Percentiles rank a stretch among this genome's conserved stretches.
Evolutionary conservation across 2,888 invertebrate genomes (phyloP).

Genomic region (Dynastes grantii): DNA sequence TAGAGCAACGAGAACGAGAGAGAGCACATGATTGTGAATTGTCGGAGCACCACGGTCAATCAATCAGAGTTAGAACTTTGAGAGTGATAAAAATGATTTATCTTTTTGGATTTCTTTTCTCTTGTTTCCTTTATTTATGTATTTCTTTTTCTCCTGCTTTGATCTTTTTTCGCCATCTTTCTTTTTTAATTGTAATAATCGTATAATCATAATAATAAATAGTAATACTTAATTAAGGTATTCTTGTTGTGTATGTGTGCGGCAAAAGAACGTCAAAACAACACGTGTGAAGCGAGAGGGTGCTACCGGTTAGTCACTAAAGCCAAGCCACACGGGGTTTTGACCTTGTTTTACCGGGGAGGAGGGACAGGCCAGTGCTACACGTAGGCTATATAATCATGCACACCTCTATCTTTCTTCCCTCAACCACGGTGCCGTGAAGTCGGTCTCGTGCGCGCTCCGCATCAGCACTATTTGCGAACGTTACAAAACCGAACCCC

Average conservation of each 20-base stretch:
- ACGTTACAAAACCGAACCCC: conserved; percentile 99
- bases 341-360: conserved; percentile 72
- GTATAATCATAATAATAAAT: conserved; percentile 32
- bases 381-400: conserved; percentile 82
- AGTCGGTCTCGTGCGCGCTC: conserved; percentile 99
- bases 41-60: conserved; percentile 65
- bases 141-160: conserved; percentile 37
- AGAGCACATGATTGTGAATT: conserved; percentile 65
- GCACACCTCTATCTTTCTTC: conserved; percentile 99
- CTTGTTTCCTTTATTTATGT: conserved; percentile 19
- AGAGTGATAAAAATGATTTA: conserved; percentile 8
- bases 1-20: conserved; percentile 71
- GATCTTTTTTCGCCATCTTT: not conserved
- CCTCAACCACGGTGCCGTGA: conserved; percentile 99
- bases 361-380: conserved; percentile 74
- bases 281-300: conserved; percentile 70
- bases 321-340: conserved; percentile 72
- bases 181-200: not conserved
- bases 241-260: conserved; percentile 61
- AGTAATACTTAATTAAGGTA: conserved; percentile 15
- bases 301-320: conserved; percentile 72
- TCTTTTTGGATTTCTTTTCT: conserved; percentile 42
- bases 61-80: conserved; percentile 12
- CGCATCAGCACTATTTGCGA: conserved; percentile 99
- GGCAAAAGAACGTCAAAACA: conserved; percentile 72